Evolutionary conservation across 1,140 invertebrate genomes (phyloP), one percentile per base, ranked within the genome.

Genomic region (Eciton burchellii): DNA sequence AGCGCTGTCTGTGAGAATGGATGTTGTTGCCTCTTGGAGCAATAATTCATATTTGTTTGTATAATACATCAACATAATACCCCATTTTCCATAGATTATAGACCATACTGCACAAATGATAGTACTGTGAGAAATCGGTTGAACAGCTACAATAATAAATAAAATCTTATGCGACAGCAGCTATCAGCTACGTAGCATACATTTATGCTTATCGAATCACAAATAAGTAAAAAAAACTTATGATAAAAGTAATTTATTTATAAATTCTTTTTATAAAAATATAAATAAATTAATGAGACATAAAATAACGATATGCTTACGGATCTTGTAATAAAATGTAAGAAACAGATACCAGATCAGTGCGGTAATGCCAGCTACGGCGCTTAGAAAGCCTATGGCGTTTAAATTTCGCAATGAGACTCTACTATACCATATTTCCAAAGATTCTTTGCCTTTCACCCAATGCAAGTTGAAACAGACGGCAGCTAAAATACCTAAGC

Each of bases 271-370:
- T n/a, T n/a, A n/a, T n/a, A n/a, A 6, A 35, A 35, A 35, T 35
- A 41, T n/a, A 16, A 43, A 29, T 19, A 66, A 52, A 47, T 6
- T 45, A 21, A 65, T n/a, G 3, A 12, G 21, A 73, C 45, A 6
- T 74, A 52, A 49, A 63, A 62, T 47, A 54, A 41, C 24, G 6
- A 79, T 85, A 43, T 79, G 73, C 88, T 85, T 84, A 90, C 89
- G 77, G 19, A 89, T 85, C 9, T 88, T 74, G 26, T 88, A 82
- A 49, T 90, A 89, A 72, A 87, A 89, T 6, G 88, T 87, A 5
- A 89, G 65, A n/a, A 90, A 90, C 9, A 89, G 63, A 43, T 90
- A 90, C 87, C 89, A 89, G 73, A 90, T 90, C 19, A 87, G 0
- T 3, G 77, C 84, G 21, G 83, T 70, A 8, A 76, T 16, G 14